A percentile compares a stretch with the other conserved stretches of the same genome.
Evolutionary conservation across 2,797 vertebrate genomes (phyloP).

Genomic region (Ceyx erithaca): DNA sequence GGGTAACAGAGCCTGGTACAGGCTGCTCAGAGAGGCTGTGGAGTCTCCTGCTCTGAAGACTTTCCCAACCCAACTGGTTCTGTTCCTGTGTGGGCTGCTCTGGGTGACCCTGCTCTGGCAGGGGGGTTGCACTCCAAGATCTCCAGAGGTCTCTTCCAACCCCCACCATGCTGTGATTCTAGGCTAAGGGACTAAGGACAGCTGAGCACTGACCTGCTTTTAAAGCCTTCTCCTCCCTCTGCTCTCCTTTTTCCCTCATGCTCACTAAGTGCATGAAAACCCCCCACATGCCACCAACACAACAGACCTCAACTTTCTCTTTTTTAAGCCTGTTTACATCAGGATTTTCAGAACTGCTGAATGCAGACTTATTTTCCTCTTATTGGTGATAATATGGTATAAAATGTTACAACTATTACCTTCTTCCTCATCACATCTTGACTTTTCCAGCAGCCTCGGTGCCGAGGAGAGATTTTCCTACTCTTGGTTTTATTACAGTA

Average conservation of each 20-base stretch:
- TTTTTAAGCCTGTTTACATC: neutral
- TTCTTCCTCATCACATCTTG: neutral
- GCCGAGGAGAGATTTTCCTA: neutral
- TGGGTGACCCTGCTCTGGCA: too few species aligned
- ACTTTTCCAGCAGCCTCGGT: neutral
- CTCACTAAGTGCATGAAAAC: neutral
- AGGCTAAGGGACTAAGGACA: neutral
- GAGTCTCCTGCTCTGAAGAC: too few species aligned
- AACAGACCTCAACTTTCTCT: neutral
- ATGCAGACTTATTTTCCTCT: neutral
- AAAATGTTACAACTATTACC: neutral
- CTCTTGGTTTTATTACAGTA: slow-evolving; percentile 1
- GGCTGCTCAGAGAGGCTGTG: too few species aligned
- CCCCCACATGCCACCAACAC: rapidly evolving
- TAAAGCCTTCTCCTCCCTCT: neutral
- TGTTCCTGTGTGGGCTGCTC: too few species aligned
- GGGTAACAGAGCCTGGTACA: too few species aligned
- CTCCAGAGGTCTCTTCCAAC: neutral
- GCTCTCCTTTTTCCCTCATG: neutral
- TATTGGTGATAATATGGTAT: neutral
- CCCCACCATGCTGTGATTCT: neutral
- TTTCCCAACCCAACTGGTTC: too few species aligned
- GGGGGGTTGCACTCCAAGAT: too few species aligned
- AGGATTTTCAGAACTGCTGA: neutral
- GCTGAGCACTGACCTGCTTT: neutral